Evolutionary conservation across 2,888 invertebrate species (phyloP).

Genomic region (Endomychus coccineus): DNA sequence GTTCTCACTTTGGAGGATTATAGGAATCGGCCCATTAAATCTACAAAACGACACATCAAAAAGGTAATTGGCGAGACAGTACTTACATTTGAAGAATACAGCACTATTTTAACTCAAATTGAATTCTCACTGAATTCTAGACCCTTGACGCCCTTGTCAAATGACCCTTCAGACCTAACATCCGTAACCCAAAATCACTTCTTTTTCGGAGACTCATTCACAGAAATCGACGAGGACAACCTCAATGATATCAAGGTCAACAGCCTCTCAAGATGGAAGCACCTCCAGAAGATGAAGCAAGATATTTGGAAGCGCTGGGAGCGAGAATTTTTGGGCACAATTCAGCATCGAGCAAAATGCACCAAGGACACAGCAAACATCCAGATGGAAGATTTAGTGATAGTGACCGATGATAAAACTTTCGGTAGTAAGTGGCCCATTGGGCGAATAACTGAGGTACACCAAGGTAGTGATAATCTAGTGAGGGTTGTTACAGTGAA

Average conservation of each 20-base stretch:
- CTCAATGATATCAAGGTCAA: background rate
- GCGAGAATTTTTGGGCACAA: background rate
- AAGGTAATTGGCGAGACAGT: too few species aligned
- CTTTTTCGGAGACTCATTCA: background rate
- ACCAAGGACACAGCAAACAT: background rate
- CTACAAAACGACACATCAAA: background rate
- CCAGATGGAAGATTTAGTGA: background rate
- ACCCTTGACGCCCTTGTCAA: background rate
- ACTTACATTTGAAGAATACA: conserved; percentile 1
- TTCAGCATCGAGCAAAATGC: background rate
- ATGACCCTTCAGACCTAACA: background rate
- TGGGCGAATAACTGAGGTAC: background rate
- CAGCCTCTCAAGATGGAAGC: background rate
- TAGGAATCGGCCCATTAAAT: conserved; percentile 1
- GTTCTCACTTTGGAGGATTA: background rate
- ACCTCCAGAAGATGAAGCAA: background rate
- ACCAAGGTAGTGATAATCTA: background rate
- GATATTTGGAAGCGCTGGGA: background rate
- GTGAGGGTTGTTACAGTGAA: background rate
- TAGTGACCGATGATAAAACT: background rate
- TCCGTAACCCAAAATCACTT: background rate
- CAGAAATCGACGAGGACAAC: background rate
- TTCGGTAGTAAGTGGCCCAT: background rate
- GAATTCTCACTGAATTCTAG: conserved; percentile 1
- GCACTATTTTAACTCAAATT: background rate